Conservation (phyloP, 2,797 vertebrate species). For the Rhadinocentrus ornatus region DNA sequence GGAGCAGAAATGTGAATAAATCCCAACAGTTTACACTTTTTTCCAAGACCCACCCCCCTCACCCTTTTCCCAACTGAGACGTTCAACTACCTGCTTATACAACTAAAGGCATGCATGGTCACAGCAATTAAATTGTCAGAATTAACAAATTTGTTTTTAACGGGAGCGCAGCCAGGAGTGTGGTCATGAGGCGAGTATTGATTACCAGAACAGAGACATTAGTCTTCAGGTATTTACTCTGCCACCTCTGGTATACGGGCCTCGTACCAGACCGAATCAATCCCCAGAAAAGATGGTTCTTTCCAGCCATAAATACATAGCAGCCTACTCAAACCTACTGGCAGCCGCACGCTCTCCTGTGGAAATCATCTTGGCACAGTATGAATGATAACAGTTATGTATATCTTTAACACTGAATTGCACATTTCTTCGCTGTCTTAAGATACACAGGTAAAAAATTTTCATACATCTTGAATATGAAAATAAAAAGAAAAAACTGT, state of each 20-base stretch:
- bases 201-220: slow-evolving; percentile 95
- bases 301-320: slow-evolving; percentile 87
- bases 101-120: slow-evolving; percentile 89
- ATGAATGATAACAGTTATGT: slow-evolving; percentile 81
- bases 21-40: slow-evolving; percentile 73
- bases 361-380: slow-evolving; percentile 75
- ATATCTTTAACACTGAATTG: slow-evolving; percentile 36
- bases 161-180: slow-evolving; percentile 94
- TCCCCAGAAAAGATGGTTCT: slow-evolving; percentile 89
- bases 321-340: slow-evolving; percentile 77
- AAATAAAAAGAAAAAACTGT: slow-evolving; percentile 1
- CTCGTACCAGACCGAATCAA: slow-evolving; percentile 90
- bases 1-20: slow-evolving; percentile 69
- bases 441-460: slow-evolving; percentile 4
- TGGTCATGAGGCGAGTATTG: slow-evolving; percentile 95
- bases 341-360: slow-evolving; percentile 63
- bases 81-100: slow-evolving; percentile 82
- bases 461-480: slow-evolving; percentile 8
- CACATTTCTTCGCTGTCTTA: slow-evolving; percentile 29
- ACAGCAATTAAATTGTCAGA: slow-evolving; percentile 99
- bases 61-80: slow-evolving; percentile 53
- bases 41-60: slow-evolving; percentile 47
- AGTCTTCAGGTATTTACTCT: slow-evolving; percentile 99
- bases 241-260: slow-evolving; percentile 91
- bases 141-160: slow-evolving; percentile 99